Percentiles rank a stretch among this genome's conserved stretches.
Conservation (phyloP, 2,888 invertebrate genomes). For the Syrphus vitripennis region DNA sequence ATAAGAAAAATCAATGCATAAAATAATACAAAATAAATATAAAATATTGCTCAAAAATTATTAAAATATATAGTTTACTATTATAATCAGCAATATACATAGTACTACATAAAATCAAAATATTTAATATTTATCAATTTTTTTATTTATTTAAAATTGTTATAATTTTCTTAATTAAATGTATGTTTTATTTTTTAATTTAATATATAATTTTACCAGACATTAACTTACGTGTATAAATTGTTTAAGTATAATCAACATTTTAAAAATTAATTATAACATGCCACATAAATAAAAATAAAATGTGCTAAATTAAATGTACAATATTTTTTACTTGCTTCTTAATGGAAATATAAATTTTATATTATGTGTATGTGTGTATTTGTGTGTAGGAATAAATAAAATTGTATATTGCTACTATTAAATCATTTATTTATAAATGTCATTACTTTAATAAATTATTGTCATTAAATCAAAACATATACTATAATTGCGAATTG, state of each 20-base stretch:
- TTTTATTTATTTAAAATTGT: too few species aligned
- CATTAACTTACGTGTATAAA: not conserved
- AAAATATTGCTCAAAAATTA: slow-evolving; percentile 24
- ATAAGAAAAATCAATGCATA: slow-evolving; percentile 16
- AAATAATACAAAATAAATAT: not conserved
- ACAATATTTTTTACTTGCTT: slow-evolving; percentile 68
- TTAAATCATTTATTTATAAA: slow-evolving; percentile 8
- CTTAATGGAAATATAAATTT: slow-evolving; percentile 24
- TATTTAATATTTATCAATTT: not conserved
- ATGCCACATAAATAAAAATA: slow-evolving; percentile 14
- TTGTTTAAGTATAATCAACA: not conserved
- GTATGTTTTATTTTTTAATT: too few species aligned
- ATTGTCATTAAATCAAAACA: slow-evolving; percentile 55
- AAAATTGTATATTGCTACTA: slow-evolving; percentile 32
- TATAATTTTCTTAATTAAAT: too few species aligned
- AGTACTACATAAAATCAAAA: not conserved
- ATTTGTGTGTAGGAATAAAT: not conserved
- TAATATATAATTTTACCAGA: not conserved
- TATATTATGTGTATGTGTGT: slow-evolving; percentile 7
- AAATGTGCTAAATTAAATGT: slow-evolving; percentile 50
- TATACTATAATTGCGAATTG: slow-evolving; percentile 44
- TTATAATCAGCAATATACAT: slow-evolving; percentile 15
- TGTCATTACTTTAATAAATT: slow-evolving; percentile 52
- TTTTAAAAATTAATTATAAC: not conserved
- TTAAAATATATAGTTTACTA: not conserved